These are phyloP conservation scores for Girardinichthys multiradiatus DNA, from an alignment of 2,113 vertebrate species.

Conservation along the genomic window DNA sequence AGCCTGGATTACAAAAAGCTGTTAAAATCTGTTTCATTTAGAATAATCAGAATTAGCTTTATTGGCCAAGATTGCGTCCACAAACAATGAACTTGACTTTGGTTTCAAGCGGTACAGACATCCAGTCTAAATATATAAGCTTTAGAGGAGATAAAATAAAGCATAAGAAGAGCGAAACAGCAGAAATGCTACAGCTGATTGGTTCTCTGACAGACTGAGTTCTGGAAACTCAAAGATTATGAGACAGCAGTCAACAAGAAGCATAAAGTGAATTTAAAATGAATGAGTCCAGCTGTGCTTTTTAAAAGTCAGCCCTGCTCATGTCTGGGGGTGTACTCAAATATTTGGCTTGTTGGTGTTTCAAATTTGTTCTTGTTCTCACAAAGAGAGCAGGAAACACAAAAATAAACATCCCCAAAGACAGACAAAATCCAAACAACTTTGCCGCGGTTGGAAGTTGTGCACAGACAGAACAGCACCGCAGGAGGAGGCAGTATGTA, in stretches of 20 bases:
- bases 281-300: constrained; percentile 7
- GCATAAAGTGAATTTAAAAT: constrained; percentile 9
- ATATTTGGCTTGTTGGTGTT: constrained; percentile 25
- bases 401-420: constrained; percentile 41
- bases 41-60: too few species aligned
- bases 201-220: background rate
- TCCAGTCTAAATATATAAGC: too few species aligned
- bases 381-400: constrained; percentile 17
- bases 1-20: too few species aligned
- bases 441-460: constrained; percentile 8
- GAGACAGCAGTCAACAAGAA: constrained; percentile 10
- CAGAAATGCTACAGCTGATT: background rate
- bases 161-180: background rate
- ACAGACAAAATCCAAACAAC: constrained; percentile 25
- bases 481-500: constrained; percentile 5
- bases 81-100: too few species aligned
- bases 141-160: background rate
- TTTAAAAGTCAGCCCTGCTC: constrained; percentile 11
- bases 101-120: too few species aligned
- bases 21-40: too few species aligned
- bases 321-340: background rate
- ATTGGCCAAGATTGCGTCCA: too few species aligned
- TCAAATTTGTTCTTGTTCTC: constrained; percentile 39
- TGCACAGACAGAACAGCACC: constrained; percentile 4
- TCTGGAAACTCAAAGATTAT: background rate